phyloP scores from a whole-genome alignment of 2,797 vertebrate genomes.

The Enteromius mattozi region DNA sequence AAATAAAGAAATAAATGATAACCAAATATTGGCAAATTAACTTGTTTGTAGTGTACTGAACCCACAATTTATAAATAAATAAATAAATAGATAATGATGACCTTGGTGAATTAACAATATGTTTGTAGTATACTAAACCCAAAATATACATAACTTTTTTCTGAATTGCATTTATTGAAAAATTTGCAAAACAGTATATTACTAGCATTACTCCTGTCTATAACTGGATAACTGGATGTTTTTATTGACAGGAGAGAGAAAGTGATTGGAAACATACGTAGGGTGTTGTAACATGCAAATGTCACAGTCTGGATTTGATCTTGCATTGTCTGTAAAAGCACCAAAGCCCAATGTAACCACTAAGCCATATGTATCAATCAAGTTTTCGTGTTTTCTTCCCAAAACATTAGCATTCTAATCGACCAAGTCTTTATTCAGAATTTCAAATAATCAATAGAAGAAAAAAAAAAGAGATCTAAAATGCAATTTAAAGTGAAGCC shows the following conservation, averaged over 20 bases:
- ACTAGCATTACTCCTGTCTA: not conserved
- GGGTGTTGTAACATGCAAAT: not conserved
- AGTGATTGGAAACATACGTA: not conserved
- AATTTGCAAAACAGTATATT: not conserved
- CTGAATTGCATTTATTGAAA: not conserved
- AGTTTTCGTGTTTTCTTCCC: not conserved
- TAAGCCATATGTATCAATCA: not conserved
- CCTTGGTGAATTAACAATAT: not conserved
- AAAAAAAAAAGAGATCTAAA: not conserved
- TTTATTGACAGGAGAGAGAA: not conserved
- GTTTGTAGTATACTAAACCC: not conserved
- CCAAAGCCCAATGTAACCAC: not conserved
- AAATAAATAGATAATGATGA: too few relatives aligned
- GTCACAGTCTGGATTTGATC: not conserved
- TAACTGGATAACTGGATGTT: not conserved
- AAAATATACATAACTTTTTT: not conserved
- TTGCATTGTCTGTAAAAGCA: not conserved
- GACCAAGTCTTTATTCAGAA: not conserved
- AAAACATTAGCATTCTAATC: not conserved
- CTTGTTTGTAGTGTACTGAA: not conserved
- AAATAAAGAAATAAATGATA: not conserved
- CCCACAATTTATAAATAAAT: not conserved
- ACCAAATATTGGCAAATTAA: not conserved
- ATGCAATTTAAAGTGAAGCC: not conserved
- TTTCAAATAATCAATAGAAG: not conserved